Conservation (phyloP, 2,888 invertebrate genomes). For the Philhelius pedissequus region DNA sequence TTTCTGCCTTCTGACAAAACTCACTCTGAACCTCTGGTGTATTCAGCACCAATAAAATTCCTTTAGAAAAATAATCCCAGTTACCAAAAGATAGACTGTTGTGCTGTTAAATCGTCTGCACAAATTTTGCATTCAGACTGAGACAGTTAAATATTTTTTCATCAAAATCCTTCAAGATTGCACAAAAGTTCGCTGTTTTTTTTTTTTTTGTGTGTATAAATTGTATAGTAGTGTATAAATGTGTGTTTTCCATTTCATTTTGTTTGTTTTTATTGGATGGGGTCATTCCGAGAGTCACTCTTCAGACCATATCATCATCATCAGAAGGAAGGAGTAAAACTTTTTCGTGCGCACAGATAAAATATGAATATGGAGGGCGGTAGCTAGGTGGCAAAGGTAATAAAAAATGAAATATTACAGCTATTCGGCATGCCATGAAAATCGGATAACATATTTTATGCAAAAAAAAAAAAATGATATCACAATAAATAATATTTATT, state of each 20-base stretch:
- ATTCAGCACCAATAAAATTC: too few species aligned
- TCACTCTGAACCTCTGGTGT: too few species aligned
- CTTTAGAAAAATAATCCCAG: too few species aligned
- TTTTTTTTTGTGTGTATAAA: not conserved
- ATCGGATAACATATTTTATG: constrained; percentile 78
- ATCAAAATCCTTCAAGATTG: not conserved
- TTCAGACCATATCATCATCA: constrained; percentile 9
- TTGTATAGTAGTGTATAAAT: not conserved
- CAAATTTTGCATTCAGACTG: too few species aligned
- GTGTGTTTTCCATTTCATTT: too few species aligned
- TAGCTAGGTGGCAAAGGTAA: constrained; percentile 72
- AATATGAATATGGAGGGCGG: constrained; percentile 44
- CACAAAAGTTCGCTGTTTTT: not conserved
- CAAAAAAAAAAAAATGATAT: constrained; percentile 67
- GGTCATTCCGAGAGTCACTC: constrained; percentile 5
- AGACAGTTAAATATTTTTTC: not conserved
- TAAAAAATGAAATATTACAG: constrained; percentile 78
- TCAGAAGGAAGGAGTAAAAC: not conserved
- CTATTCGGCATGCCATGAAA: constrained; percentile 77
- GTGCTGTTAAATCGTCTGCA: too few species aligned
- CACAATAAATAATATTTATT: constrained; percentile 75
- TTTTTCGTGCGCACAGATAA: constrained; percentile 13
- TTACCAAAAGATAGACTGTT: too few species aligned
- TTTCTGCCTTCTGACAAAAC: too few species aligned
- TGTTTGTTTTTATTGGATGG: not conserved